These are phyloP conservation scores for Blastobasis lacticolella DNA, from an alignment of 2,888 invertebrate genomes.

Conservation along the genomic window DNA sequence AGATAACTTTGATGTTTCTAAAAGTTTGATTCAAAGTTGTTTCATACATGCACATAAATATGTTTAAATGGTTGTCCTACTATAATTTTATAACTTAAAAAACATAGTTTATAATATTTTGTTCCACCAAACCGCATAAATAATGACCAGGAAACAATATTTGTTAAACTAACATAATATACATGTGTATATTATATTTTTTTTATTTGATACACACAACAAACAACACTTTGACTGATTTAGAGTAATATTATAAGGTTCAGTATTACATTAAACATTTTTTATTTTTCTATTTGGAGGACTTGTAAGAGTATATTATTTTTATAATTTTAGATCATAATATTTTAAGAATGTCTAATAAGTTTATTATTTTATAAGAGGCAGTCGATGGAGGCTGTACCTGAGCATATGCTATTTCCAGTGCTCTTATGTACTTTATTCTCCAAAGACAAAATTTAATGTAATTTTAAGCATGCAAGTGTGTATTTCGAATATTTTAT, in stretches of 20 bases:
- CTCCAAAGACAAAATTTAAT: conserved; percentile 43
- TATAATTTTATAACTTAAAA: conserved; percentile 35
- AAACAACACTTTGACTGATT: conserved; percentile 64
- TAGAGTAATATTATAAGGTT: conserved; percentile 59
- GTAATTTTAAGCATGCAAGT: conserved; percentile 24
- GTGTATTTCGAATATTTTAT: conserved; percentile 38
- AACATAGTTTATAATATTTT: conserved; percentile 21
- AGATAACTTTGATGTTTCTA: neutral
- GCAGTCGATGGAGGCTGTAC: conserved; percentile 39
- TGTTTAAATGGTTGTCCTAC: conserved; percentile 44
- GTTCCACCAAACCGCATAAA: conserved; percentile 34
- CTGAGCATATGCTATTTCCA: conserved; percentile 33
- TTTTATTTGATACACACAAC: conserved; percentile 29
- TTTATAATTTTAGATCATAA: conserved; percentile 52
- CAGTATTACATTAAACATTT: conserved; percentile 66
- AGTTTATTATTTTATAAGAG: conserved; percentile 31
- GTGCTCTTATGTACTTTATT: conserved; percentile 39
- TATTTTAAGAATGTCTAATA: conserved; percentile 32
- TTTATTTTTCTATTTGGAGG: conserved; percentile 60
- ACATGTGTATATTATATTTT: conserved; percentile 27
- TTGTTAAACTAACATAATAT: conserved; percentile 25
- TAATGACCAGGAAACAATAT: conserved; percentile 14
- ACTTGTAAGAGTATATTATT: conserved; percentile 59
- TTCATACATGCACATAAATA: conserved; percentile 25
- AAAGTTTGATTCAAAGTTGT: neutral